Conservation (phyloP, 2,113 vertebrate genomes). For the Pteruthius melanotis region DNA sequence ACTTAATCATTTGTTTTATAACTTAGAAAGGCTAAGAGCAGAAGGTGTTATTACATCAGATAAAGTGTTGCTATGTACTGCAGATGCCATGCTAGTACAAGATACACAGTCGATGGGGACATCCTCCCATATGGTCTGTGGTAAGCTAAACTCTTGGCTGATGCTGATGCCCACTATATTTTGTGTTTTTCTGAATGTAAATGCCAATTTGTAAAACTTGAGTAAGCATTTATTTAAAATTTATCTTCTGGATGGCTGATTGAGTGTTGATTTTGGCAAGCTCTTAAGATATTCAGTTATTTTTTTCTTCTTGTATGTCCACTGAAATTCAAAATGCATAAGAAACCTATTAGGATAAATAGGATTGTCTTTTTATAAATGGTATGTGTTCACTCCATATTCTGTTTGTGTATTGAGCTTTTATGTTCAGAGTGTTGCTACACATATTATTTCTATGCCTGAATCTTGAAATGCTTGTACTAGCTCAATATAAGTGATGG, state of each 20-base stretch:
- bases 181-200: background rate
- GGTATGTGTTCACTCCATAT: background rate
- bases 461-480: background rate
- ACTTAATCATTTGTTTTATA: conserved; percentile 44
- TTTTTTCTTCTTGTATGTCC: background rate
- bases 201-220: background rate
- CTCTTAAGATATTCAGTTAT: background rate
- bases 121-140: conserved; percentile 51
- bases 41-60: conserved; percentile 50
- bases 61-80: conserved; percentile 47
- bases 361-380: background rate
- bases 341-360: background rate
- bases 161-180: conserved; percentile 38
- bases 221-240: conserved; percentile 16
- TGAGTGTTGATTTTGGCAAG: background rate
- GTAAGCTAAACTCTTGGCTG: conserved; percentile 20
- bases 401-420: background rate
- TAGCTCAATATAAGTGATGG: background rate
- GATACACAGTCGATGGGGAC: conserved; percentile 19
- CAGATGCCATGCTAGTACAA: conserved; percentile 36
- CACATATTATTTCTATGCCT: background rate
- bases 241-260: background rate
- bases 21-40: conserved; percentile 40
- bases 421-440: background rate
- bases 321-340: background rate